phyloP scores from a whole-genome alignment of 2,888 invertebrate species.

The Acleris holmiana region DNA sequence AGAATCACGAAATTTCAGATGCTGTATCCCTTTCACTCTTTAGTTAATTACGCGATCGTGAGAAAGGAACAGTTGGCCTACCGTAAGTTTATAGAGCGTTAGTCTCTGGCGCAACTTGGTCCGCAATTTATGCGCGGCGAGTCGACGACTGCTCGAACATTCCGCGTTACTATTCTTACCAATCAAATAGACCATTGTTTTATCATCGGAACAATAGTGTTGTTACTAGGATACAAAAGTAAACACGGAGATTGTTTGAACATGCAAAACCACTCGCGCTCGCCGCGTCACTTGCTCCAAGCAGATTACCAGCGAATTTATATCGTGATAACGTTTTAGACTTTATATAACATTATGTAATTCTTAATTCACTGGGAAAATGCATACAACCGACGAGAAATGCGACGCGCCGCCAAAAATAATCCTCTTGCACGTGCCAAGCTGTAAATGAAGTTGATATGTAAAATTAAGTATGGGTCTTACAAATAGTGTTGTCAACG shows the following conservation, averaged over 20 bases:
- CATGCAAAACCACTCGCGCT: constrained; percentile 36
- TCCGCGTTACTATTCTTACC: constrained; percentile 42
- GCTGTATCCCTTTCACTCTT: too few relatives aligned
- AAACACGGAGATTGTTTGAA: constrained; percentile 54
- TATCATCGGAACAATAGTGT: constrained; percentile 54
- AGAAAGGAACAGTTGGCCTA: too few relatives aligned
- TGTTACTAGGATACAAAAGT: constrained; percentile 50
- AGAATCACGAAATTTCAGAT: too few relatives aligned
- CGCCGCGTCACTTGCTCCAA: background rate
- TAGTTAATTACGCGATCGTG: too few relatives aligned
- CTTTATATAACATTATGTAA: constrained; percentile 5
- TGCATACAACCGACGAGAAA: background rate
- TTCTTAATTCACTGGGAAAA: constrained; percentile 11
- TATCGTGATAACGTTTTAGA: background rate
- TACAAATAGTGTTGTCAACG: too few relatives aligned
- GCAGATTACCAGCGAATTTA: constrained; percentile 5
- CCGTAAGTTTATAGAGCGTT: too few relatives aligned
- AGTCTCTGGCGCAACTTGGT: background rate
- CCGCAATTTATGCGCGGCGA: background rate
- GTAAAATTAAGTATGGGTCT: background rate
- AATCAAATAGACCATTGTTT: constrained; percentile 42
- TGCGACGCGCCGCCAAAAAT: constrained; percentile 14
- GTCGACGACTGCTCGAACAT: constrained; percentile 7
- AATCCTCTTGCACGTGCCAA: constrained; percentile 19
- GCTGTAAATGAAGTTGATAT: constrained; percentile 4